These are phyloP conservation scores for Glaucidium brasilianum DNA, from an alignment of 2,113 vertebrate genomes.

Conservation along the genomic window DNA sequence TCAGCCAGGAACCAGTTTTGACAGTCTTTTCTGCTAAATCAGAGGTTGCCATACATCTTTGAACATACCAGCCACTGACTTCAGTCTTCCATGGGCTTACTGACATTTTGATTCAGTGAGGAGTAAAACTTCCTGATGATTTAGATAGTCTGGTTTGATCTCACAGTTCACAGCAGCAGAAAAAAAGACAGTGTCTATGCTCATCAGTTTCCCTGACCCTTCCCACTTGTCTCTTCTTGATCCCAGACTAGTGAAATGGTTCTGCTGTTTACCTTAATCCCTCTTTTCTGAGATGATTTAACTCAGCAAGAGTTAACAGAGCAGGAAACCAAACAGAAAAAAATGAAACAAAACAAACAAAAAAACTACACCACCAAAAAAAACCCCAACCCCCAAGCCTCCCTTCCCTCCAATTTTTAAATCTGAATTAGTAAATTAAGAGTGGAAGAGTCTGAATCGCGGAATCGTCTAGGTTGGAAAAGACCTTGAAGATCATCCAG, in stretches of 20 bases:
- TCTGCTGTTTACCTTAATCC: not conserved
- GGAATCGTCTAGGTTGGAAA: too few species aligned
- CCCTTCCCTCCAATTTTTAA: not conserved
- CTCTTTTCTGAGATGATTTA: not conserved
- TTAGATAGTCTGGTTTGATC: not conserved
- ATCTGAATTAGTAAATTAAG: not conserved
- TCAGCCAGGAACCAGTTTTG: not conserved
- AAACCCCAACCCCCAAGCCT: not conserved
- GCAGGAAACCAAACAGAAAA: not conserved
- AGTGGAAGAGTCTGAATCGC: too few species aligned
- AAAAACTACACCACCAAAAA: not conserved
- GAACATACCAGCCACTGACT: not conserved
- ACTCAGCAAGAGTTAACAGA: not conserved
- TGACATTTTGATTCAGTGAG: not conserved
- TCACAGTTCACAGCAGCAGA: not conserved
- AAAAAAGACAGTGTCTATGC: not conserved
- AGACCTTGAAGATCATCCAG: too few species aligned
- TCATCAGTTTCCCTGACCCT: not conserved
- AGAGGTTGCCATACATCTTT: not conserved
- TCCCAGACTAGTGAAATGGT: not conserved
- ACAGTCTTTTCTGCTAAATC: not conserved
- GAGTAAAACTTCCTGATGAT: not conserved
- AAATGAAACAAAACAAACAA: not conserved
- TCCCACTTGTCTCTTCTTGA: not conserved
- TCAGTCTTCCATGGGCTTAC: rapidly evolving